Conservation (phyloP, 2,113 vertebrate species). For the Narcine bancroftii region DNA sequence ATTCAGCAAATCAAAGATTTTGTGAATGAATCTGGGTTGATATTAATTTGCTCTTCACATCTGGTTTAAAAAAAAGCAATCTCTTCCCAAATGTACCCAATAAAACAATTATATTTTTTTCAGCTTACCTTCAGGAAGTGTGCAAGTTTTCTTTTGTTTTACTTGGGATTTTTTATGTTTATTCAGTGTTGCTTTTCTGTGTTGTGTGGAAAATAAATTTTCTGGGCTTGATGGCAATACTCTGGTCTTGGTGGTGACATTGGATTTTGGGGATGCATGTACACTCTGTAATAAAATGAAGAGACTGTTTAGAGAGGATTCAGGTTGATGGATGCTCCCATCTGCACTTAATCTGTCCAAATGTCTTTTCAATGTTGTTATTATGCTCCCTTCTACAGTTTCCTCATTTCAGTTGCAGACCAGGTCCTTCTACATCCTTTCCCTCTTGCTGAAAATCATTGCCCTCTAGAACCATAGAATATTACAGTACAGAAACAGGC, state of each 20-base stretch:
- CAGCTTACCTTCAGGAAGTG: background rate
- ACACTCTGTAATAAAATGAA: background rate
- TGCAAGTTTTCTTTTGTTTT: background rate
- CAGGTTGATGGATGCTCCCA: background rate
- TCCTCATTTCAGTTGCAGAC: no score
- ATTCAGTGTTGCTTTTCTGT: background rate
- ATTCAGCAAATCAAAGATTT: background rate
- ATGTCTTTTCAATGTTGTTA: no score
- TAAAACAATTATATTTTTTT: background rate
- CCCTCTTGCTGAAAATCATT: no score
- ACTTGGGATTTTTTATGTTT: background rate
- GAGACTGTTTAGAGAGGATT: background rate
- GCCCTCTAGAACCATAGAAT: no score
- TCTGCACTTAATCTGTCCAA: background rate
- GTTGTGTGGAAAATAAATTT: background rate
- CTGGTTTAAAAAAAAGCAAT: background rate
- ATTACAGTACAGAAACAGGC: no score
- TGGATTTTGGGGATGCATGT: background rate
- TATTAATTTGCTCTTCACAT: background rate
- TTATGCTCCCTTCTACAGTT: no score
- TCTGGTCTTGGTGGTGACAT: background rate
- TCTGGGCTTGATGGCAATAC: no score
- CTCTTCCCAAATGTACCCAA: background rate
- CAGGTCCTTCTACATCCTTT: no score
- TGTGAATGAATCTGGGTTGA: background rate